These are phyloP conservation scores for Palythoa caribaeorum DNA, from an alignment of 92 coral and sea anemone genomes.

Conservation along the genomic window DNA sequence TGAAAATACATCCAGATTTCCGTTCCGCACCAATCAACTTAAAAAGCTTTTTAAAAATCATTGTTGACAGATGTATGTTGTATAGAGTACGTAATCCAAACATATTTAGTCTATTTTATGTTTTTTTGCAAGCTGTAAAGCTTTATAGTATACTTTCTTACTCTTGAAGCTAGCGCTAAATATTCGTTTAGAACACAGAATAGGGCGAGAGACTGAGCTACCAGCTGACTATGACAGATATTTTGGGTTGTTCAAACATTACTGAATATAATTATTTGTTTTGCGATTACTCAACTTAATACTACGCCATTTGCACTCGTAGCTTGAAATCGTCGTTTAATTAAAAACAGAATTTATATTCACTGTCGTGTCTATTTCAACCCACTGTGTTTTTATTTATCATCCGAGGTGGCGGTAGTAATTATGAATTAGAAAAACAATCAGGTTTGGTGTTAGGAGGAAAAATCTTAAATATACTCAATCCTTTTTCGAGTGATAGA, in stretches of 20 bases:
- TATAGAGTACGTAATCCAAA: not conserved
- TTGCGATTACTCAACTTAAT: not conserved
- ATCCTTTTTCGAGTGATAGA: no score
- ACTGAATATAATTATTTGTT: not conserved
- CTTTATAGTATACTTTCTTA: not conserved
- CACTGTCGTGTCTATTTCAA: not conserved
- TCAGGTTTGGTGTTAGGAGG: not conserved
- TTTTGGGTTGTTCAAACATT: not conserved
- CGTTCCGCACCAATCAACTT: slow-evolving; percentile 18
- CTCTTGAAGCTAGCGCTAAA: not conserved
- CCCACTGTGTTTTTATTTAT: slow-evolving; percentile 20
- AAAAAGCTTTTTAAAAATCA: not conserved
- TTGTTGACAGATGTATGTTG: slow-evolving; percentile 30
- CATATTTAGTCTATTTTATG: not conserved
- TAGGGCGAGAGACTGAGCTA: no score
- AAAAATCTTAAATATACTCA: not conserved
- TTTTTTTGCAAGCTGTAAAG: not conserved
- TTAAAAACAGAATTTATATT: not conserved
- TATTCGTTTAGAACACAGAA: not conserved
- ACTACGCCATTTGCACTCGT: not conserved
- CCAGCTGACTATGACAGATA: no score
- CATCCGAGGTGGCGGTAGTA: slow-evolving; percentile 5
- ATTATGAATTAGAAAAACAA: not conserved
- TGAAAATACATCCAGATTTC: slow-evolving; percentile 19
- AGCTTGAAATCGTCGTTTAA: not conserved